Percentiles rank a stretch among this genome's conserved stretches.
Conservation (phyloP, 2,113 vertebrate genomes). For the Accipiter cooperii region DNA sequence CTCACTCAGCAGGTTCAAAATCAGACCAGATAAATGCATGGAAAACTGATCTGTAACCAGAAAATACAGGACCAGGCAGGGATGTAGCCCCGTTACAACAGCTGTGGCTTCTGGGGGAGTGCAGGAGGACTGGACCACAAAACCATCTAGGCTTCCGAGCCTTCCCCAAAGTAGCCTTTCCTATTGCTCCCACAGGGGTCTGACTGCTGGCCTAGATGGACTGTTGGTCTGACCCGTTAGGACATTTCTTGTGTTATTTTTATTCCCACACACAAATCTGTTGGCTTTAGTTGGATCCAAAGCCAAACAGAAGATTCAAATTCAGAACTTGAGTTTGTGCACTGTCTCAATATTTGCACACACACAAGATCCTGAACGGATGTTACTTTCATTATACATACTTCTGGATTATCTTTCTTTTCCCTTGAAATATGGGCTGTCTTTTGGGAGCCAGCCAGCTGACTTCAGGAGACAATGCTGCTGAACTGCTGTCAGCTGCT, state of each 20-base stretch:
- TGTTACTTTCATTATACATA: neutral
- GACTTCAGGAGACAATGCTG: neutral
- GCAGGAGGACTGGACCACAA: neutral
- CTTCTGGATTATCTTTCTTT: neutral
- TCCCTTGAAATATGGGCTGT: neutral
- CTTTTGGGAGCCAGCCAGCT: conserved; percentile 2
- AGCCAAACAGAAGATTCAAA: neutral
- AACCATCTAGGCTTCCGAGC: neutral
- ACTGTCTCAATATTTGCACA: rapidly evolving
- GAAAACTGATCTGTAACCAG: neutral
- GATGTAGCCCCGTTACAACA: neutral
- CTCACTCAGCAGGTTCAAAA: neutral
- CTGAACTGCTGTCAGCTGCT: neutral
- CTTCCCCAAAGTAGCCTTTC: neutral
- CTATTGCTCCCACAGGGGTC: neutral
- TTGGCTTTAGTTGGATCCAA: neutral
- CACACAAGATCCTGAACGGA: neutral
- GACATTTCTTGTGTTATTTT: neutral
- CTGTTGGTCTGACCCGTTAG: neutral
- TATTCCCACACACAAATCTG: neutral
- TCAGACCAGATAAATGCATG: neutral
- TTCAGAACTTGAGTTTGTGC: neutral
- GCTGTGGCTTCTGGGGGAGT: neutral
- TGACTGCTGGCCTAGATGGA: neutral
- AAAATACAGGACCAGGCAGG: neutral